Conservation (phyloP, 2,888 invertebrate species). For the Cheilosia soror region DNA sequence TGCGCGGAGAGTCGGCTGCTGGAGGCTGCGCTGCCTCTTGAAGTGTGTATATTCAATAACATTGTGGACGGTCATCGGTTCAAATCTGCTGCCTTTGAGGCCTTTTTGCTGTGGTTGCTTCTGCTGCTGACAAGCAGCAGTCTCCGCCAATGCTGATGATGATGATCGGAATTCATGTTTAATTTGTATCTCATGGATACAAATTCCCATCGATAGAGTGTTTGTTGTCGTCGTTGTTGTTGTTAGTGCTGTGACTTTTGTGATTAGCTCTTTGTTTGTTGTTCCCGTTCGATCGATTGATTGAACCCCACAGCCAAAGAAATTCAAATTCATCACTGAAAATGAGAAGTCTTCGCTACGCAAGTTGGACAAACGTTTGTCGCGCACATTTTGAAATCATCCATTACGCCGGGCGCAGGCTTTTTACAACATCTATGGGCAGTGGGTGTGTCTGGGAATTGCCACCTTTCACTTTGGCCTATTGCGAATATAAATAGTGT, state of each 20-base stretch:
- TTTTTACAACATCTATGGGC: slow-evolving; percentile 1
- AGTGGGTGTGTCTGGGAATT: slow-evolving; percentile 58
- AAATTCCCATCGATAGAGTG: slow-evolving; percentile 74
- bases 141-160: slow-evolving; percentile 55
- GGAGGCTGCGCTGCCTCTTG: slow-evolving; percentile 59
- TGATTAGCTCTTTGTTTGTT: slow-evolving; percentile 74
- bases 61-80: slow-evolving; percentile 75
- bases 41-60: slow-evolving; percentile 75
- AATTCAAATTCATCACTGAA: slow-evolving; percentile 54
- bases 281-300: slow-evolving; percentile 73
- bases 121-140: slow-evolving; percentile 64
- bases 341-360: slow-evolving; percentile 17
- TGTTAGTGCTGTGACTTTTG: slow-evolving; percentile 53
- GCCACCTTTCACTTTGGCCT: slow-evolving; percentile 46
- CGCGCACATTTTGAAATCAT: slow-evolving; percentile 24
- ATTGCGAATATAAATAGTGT: slow-evolving; percentile 13
- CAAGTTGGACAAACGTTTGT: slow-evolving; percentile 22
- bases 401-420: not conserved
- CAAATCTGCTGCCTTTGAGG: slow-evolving; percentile 72
- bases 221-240: slow-evolving; percentile 58
- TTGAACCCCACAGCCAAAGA: slow-evolving; percentile 48
- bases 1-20: slow-evolving; percentile 21
- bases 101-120: slow-evolving; percentile 50
- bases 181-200: slow-evolving; percentile 75
- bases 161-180: slow-evolving; percentile 75